These are phyloP conservation scores for Nothura maculosa DNA, from an alignment of 2,797 vertebrate species.

Conservation along the genomic window DNA sequence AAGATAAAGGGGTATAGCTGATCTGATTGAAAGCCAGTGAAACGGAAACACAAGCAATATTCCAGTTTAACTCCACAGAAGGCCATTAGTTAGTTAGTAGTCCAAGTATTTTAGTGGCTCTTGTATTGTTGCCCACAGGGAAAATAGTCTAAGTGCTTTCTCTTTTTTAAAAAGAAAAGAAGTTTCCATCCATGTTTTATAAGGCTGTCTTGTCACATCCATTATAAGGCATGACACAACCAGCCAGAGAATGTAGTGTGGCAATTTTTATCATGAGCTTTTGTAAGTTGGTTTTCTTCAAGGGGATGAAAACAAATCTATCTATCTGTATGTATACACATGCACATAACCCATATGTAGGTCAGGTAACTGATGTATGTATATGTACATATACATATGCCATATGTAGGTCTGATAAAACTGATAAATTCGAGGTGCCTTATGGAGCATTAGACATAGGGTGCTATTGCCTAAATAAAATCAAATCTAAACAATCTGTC, in stretches of 20 bases:
- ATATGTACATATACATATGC: background rate
- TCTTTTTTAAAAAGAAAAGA: constrained; percentile 20
- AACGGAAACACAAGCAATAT: background rate
- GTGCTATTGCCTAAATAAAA: background rate
- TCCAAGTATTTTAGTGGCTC: constrained; percentile 33
- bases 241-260: background rate
- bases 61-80: constrained; percentile 22
- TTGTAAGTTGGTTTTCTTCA: background rate
- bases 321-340: background rate
- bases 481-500: background rate
- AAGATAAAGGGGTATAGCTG: background rate
- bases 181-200: constrained; percentile 56
- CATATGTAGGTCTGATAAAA: background rate
- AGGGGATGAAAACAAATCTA: background rate
- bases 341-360: background rate
- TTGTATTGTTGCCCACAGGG: constrained; percentile 59
- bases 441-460: background rate
- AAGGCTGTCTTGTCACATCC: constrained; percentile 37
- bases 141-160: constrained; percentile 59
- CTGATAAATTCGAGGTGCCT: background rate
- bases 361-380: background rate
- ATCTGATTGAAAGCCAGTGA: background rate
- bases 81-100: constrained; percentile 32
- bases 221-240: constrained; percentile 1
- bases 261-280: background rate